These are phyloP conservation scores for Crypturellus tataupa DNA, from an alignment of 2,797 vertebrate genomes.

Conservation along the genomic window DNA sequence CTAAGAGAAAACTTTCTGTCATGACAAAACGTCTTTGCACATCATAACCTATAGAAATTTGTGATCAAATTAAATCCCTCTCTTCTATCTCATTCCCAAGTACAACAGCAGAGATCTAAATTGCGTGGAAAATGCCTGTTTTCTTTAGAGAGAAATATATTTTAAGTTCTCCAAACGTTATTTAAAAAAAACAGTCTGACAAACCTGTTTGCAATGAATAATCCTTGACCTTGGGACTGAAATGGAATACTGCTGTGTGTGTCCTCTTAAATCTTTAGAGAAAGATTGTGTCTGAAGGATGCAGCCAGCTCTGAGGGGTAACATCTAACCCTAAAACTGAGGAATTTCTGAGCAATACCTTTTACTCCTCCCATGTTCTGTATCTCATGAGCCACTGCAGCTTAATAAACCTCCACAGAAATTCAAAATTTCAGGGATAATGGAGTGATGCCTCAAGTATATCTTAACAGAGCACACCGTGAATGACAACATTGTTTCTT, in stretches of 20 bases:
- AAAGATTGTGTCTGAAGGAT: background rate
- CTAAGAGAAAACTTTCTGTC: background rate
- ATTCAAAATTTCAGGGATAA: background rate
- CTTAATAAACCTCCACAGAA: background rate
- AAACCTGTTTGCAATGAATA: background rate
- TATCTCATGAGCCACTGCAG: background rate
- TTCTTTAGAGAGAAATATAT: background rate
- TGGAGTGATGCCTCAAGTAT: background rate
- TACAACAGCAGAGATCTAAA: background rate
- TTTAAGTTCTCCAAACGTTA: background rate
- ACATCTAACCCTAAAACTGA: background rate
- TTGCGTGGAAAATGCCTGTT: background rate
- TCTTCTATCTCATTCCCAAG: background rate
- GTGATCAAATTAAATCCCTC: background rate
- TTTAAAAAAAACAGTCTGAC: background rate
- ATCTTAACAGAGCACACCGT: background rate
- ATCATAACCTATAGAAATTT: background rate
- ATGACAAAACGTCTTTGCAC: background rate
- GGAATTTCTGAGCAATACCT: background rate
- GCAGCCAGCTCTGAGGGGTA: background rate
- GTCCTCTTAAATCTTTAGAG: background rate
- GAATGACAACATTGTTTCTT: background rate
- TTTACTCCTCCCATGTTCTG: background rate
- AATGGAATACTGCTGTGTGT: background rate
- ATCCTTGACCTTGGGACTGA: background rate